These are phyloP conservation scores for Drosophila tristis DNA, from an alignment of 1,140 invertebrate species.

Conservation along the genomic window DNA sequence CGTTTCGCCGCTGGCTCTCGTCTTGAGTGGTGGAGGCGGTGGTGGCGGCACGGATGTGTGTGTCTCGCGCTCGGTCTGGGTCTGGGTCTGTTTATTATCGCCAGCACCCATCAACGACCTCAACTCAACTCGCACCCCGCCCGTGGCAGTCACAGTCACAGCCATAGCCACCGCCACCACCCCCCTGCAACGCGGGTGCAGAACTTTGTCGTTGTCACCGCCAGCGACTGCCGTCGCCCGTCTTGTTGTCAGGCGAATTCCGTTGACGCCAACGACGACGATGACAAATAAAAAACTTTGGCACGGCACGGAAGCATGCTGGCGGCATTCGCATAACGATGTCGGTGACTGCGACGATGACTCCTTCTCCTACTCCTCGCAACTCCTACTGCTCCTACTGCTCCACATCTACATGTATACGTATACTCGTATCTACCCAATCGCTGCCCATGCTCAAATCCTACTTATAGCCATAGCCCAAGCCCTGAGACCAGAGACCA, in stretches of 20 bases:
- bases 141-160: slow-evolving; percentile 7
- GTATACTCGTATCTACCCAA: not conserved
- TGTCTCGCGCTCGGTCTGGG: slow-evolving; percentile 32
- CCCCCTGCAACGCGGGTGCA: slow-evolving; percentile 1
- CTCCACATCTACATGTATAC: not conserved
- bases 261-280: slow-evolving; percentile 58
- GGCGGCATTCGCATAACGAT: slow-evolving; percentile 81
- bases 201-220: slow-evolving; percentile 52
- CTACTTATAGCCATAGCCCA: slow-evolving; percentile 14
- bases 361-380: slow-evolving; percentile 44
- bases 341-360: slow-evolving; percentile 70
- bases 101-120: slow-evolving; percentile 42
- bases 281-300: slow-evolving; percentile 73
- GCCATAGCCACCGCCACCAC: slow-evolving; percentile 16
- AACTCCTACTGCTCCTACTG: not conserved
- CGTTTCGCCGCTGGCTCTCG: slow-evolving; percentile 38
- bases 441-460: slow-evolving; percentile 6
- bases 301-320: slow-evolving; percentile 78
- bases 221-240: slow-evolving; percentile 6
- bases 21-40: slow-evolving; percentile 21
- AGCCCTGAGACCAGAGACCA: not conserved
- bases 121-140: slow-evolving; percentile 11
- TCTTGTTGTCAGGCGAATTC: slow-evolving; percentile 51
- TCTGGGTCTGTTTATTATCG: slow-evolving; percentile 75
- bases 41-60: slow-evolving; percentile 6